Base-by-base conservation (phyloP, 2,888 invertebrate genomes). In the Graphium colonna region DNA sequence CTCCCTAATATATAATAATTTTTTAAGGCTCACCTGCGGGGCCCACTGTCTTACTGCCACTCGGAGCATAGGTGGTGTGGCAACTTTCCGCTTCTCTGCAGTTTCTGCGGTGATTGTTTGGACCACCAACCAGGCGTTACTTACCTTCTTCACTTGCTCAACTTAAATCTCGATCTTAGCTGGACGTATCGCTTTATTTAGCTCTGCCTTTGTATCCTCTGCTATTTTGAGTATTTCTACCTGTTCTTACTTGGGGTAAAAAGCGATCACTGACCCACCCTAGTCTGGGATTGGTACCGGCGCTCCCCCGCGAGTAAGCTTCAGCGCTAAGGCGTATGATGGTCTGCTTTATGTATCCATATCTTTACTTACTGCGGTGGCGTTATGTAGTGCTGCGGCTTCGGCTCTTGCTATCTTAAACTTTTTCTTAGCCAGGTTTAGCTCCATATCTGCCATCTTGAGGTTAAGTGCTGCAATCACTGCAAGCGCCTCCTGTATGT, bases 201-300 rank as follows among this genome's bases (percentile, higher is more conserved):
- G 41, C 4, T 17, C 33, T 0, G 48, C 26, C 26, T 48, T 48
- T 1, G 48, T 39, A 15, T 48, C 40, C 1, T 48, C 46, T 9
- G 38, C 36, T 0, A 21, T 47, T 9, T 38, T 47, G 4, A 47
- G 17, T 12, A 5, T 7, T 12, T 0, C 13, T 7, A n/a, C 38
- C 4, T 36, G n/a, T 8, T 13, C 13, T 3, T 21, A 18, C 10
- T 12, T 26, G 1, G 48, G 48, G n/a, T 39, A 48, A 5, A 48
- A 26, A 1, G 40, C 48, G n/a, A 48, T 1, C 10, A 28, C 16
- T 0, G 48, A 40, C 3, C 48, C 46, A 33, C 18, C 18, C 9
- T 10, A 3, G n/a, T n/a, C n/a, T 4, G 18, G 17, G n/a, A n/a
- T n/a, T n/a, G n/a, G n/a, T n/a, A n/a, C n/a, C n/a, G n/a, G n/a